A percentile compares a stretch with the other conserved stretches of the same genome.
These are phyloP conservation scores for Crotalus helleri DNA, from an alignment of 2,113 vertebrate species.

Conservation along the genomic window DNA sequence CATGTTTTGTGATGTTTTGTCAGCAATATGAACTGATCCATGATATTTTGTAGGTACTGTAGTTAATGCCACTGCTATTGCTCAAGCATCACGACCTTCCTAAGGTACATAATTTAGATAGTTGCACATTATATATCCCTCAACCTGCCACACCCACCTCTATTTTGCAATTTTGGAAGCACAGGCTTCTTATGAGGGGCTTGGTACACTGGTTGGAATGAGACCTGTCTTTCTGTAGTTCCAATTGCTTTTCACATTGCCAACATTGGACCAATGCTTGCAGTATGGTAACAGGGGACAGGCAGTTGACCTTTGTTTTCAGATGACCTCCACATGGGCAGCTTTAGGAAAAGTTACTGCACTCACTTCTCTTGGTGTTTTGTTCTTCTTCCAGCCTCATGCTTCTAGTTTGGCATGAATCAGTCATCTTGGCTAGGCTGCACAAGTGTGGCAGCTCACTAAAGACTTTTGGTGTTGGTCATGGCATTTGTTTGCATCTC, in stretches of 20 bases:
- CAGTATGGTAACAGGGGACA: neutral
- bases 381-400: neutral
- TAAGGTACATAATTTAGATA: neutral
- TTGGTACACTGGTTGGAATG: neutral
- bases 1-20: neutral
- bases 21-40: too few relatives aligned
- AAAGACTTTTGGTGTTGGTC: neutral
- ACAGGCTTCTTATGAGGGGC: neutral
- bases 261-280: neutral
- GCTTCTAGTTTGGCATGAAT: neutral
- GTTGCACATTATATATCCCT: neutral
- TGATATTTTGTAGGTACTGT: neutral
- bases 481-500: neutral
- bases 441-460: neutral
- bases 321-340: neutral
- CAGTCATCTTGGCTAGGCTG: neutral
- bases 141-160: neutral
- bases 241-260: neutral
- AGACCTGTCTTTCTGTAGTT: neutral
- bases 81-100: neutral
- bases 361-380: neutral
- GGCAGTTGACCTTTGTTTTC: neutral
- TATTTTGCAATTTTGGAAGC: neutral
- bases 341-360: neutral
- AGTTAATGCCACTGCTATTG: neutral